A percentile compares a stretch with the other conserved stretches of the same genome.
These are phyloP conservation scores for Pterobdella sp. DNA, from an alignment of 2,888 invertebrate genomes.

Conservation along the genomic window DNA sequence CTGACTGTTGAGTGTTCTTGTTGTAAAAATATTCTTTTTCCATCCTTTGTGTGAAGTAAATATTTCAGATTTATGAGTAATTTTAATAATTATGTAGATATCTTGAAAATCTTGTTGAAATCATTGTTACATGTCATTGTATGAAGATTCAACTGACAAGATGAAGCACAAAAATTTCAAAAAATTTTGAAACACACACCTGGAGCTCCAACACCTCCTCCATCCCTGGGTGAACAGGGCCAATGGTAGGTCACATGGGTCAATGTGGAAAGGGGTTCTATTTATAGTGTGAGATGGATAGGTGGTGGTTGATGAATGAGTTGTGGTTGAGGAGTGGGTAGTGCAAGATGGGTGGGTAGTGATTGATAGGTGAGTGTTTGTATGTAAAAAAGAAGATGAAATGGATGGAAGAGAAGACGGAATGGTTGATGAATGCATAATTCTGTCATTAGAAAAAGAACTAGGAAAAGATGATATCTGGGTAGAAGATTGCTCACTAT, in stretches of 20 bases:
- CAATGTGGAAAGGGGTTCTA: neutral
- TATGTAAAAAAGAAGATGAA: neutral
- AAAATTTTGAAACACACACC: too few relatives aligned
- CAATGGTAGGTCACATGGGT: slow-evolving; percentile 55
- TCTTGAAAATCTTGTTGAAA: too few relatives aligned
- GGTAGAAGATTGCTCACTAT: too few relatives aligned
- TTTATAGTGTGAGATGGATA: neutral
- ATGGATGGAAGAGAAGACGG: neutral
- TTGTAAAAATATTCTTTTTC: slow-evolving; percentile 94
- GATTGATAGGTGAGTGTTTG: neutral
- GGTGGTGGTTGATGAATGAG: neutral
- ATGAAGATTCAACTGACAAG: too few relatives aligned
- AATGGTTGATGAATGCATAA: neutral
- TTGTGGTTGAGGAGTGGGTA: too few relatives aligned
- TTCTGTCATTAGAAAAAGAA: too few relatives aligned
- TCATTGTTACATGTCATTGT: too few relatives aligned
- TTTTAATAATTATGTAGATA: too few relatives aligned
- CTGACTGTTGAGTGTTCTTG: slow-evolving; percentile 84
- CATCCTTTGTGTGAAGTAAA: slow-evolving; percentile 54
- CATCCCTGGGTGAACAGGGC: slow-evolving; percentile 79
- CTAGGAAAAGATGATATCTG: too few relatives aligned
- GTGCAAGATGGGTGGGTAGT: neutral
- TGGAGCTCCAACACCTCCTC: slow-evolving; percentile 91
- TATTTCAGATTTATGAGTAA: neutral
- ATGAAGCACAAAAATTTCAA: too few relatives aligned